Conservation (phyloP, 2,888 invertebrate species). For the Dryadula phaetusa region DNA sequence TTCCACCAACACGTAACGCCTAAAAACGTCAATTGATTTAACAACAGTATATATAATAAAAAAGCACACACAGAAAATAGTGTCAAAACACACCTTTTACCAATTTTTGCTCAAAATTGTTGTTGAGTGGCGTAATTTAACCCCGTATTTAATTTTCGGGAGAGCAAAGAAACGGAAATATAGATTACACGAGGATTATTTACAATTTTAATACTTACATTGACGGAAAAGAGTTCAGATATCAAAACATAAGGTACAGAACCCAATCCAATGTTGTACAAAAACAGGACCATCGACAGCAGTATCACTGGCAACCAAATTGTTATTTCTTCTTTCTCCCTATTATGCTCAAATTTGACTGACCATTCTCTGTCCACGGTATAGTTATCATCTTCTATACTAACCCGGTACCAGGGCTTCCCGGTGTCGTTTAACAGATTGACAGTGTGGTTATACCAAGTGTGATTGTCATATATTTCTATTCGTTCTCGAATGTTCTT, state of each 20-base stretch:
- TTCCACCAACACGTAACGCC: too few relatives aligned
- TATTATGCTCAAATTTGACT: constrained; percentile 51
- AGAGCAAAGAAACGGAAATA: too few relatives aligned
- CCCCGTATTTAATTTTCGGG: too few relatives aligned
- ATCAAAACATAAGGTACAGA: constrained; percentile 79
- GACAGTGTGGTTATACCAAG: constrained; percentile 48
- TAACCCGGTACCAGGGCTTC: constrained; percentile 51
- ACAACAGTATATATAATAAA: too few relatives aligned
- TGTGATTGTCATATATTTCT: constrained; percentile 46
- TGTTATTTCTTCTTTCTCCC: constrained; percentile 51
- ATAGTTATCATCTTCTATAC: constrained; percentile 51
- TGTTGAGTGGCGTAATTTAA: too few relatives aligned
- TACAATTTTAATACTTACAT: constrained; percentile 62
- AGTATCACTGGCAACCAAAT: constrained; percentile 71
- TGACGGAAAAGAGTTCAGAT: constrained; percentile 72
- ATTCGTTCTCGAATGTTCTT: constrained; percentile 50
- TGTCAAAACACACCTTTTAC: too few relatives aligned
- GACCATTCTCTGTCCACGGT: constrained; percentile 51
- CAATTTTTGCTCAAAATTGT: too few relatives aligned
- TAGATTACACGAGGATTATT: too few relatives aligned
- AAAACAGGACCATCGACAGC: constrained; percentile 69
- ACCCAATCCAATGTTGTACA: constrained; percentile 78
- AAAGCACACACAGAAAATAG: too few relatives aligned
- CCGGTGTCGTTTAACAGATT: constrained; percentile 42
- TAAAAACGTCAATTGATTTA: too few relatives aligned